These are phyloP conservation scores for Squalus acanthias DNA, from an alignment of 2,797 vertebrate species.

Conservation along the genomic window DNA sequence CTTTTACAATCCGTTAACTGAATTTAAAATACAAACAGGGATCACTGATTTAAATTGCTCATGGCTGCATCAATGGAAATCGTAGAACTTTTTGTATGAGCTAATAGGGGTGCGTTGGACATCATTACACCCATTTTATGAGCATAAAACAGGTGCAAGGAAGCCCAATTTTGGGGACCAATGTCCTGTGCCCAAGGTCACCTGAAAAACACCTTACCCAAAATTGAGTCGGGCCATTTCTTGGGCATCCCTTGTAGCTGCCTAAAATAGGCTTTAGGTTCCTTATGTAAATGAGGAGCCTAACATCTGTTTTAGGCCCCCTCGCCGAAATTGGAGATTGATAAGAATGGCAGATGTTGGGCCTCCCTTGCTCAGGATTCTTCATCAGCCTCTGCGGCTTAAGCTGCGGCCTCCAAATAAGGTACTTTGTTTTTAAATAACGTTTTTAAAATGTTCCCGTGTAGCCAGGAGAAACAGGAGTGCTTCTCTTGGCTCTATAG, in stretches of 20 bases:
- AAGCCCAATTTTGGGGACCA: not conserved
- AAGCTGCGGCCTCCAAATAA: not conserved
- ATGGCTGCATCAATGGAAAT: not conserved
- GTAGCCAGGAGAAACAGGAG: too few relatives aligned
- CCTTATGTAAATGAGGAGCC: not conserved
- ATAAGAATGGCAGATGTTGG: not conserved
- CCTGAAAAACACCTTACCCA: not conserved
- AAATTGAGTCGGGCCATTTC: not conserved
- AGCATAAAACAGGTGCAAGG: not conserved
- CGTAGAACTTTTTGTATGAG: not conserved
- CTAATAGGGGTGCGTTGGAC: not conserved
- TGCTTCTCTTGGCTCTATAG: too few relatives aligned
- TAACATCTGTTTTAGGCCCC: too few relatives aligned
- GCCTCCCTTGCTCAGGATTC: not conserved
- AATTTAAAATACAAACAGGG: not conserved
- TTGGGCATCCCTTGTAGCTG: not conserved
- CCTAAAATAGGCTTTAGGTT: not conserved
- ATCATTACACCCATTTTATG: not conserved
- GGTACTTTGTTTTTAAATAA: not conserved
- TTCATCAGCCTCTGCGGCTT: not conserved
- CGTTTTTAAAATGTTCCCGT: too few relatives aligned
- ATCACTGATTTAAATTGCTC: not conserved
- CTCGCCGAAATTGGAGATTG: not conserved
- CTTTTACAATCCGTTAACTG: not conserved
- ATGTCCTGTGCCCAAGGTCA: not conserved